Evolutionary conservation across 1,140 invertebrate species (phyloP).

Genomic region (Rhopalosiphum maidis): DNA sequence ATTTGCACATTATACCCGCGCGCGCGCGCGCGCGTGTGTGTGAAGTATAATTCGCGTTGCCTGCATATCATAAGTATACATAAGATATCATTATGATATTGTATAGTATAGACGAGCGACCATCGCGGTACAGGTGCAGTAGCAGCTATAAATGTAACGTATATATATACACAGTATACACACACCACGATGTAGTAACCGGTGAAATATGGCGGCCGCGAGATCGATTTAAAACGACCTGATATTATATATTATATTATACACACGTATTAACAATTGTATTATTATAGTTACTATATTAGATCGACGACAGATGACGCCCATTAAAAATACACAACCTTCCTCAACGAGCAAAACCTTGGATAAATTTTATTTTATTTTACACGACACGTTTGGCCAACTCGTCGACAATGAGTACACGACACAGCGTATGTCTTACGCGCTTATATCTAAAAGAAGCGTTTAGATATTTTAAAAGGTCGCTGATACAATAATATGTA

Average conservation of each 20-base stretch:
- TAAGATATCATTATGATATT: not conserved
- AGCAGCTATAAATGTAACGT: not conserved
- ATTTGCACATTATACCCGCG: not conserved
- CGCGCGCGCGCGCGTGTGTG: not conserved
- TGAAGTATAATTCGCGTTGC: not conserved
- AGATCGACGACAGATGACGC: not conserved
- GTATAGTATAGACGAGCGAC: not conserved
- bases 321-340: slow-evolving; percentile 20
- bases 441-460: not conserved
- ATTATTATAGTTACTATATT: not conserved
- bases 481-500: no score
- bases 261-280: not conserved
- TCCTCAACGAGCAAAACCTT: slow-evolving; percentile 1
- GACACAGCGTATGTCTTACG: not conserved
- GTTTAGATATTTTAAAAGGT: not conserved
- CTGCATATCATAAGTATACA: not conserved
- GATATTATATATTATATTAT: not conserved
- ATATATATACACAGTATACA: no score
- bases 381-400: not conserved
- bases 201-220: not conserved
- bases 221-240: not conserved
- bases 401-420: not conserved
- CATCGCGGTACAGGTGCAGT: not conserved
- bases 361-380: not conserved
- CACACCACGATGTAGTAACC: not conserved